Evolutionary conservation across 2,888 invertebrate species (phyloP).

Genomic region (Leucophenga maculata): DNA sequence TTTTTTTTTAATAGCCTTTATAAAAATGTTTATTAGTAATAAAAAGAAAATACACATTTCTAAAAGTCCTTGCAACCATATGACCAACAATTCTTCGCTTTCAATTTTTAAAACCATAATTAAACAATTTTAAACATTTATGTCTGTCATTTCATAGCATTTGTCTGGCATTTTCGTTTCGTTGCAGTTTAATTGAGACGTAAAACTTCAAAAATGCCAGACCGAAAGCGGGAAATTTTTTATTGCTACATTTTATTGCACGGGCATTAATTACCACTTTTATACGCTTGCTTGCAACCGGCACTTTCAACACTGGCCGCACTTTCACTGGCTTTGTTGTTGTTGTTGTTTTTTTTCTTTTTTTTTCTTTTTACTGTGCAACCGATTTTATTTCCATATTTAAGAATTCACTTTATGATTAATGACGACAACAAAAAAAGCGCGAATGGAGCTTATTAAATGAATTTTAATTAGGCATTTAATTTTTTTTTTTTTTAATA

Average conservation of each 20-base stretch:
- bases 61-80: no score
- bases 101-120: no score
- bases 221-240: not conserved
- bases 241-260: conserved; percentile 14
- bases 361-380: conserved; percentile 13
- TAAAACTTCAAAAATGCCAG: no score
- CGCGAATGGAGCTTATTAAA: not conserved
- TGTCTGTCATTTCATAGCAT: not conserved
- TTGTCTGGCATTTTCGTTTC: not conserved
- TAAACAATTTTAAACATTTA: no score
- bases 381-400: conserved; percentile 9
- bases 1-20: no score
- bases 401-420: conserved; percentile 4
- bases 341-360: no score
- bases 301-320: not conserved
- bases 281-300: no score
- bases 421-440: not conserved
- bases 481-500: no score
- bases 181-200: not conserved
- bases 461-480: conserved; percentile 8
- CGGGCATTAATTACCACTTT: conserved; percentile 19
- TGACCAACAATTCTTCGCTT: no score
- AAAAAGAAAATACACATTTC: no score
- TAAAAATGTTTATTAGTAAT: no score
- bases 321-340: not conserved